Conservation (phyloP, 1,140 invertebrate genomes). For the Aleiodes sp. region DNA sequence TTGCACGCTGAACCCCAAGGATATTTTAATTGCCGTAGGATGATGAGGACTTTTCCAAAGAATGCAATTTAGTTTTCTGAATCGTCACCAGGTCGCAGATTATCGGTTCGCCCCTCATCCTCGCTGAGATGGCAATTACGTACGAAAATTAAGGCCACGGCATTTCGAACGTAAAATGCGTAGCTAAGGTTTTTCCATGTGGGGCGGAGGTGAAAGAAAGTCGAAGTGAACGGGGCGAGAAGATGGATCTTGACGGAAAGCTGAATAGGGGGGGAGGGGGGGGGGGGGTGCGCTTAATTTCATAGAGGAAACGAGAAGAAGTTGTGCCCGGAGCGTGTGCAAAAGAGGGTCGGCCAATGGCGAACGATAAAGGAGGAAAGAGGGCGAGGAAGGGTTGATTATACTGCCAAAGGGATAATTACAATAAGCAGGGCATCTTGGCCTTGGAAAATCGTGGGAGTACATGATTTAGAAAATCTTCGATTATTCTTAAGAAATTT, state of each 20-base stretch:
- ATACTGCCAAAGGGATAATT: conserved; percentile 40
- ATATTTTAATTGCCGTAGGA: conserved; percentile 33
- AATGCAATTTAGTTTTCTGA: conserved; percentile 37
- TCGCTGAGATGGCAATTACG: conserved; percentile 38
- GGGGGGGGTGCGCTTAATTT: conserved; percentile 39
- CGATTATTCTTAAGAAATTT: background rate
- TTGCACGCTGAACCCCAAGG: background rate
- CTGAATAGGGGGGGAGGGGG: conserved; percentile 17
- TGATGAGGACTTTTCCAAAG: conserved; percentile 38
- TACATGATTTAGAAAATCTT: background rate
- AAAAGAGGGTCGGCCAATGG: conserved; percentile 18
- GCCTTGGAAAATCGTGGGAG: conserved; percentile 34
- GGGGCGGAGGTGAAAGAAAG: background rate
- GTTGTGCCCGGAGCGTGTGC: conserved; percentile 39
- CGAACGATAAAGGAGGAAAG: background rate
- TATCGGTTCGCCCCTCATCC: conserved; percentile 2
- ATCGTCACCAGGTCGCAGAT: conserved; percentile 29
- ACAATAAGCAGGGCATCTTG: conserved; percentile 37
- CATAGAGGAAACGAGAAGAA: conserved; percentile 35
- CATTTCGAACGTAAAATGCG: conserved; percentile 22
- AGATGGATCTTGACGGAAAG: conserved; percentile 34
- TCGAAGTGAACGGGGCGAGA: conserved; percentile 16
- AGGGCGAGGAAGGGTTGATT: conserved; percentile 7
- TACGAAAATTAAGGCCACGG: conserved; percentile 37
- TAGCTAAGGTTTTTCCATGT: conserved; percentile 8